Base-by-base conservation (phyloP, 1,140 invertebrate species). In the Dolichoris vasculosae region DNA sequence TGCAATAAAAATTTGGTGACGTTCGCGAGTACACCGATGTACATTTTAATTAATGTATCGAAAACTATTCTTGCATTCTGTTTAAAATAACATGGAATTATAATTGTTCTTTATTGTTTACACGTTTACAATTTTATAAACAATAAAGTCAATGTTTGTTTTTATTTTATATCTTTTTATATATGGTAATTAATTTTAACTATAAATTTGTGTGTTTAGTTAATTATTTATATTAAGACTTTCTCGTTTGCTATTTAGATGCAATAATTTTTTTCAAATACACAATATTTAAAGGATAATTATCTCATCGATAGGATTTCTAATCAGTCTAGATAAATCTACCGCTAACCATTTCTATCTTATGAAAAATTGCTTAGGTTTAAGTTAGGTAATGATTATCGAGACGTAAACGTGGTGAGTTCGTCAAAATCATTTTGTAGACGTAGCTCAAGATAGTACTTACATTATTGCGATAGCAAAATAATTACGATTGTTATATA, bases 401-500 rank as follows among this genome's bases (percentile, higher is more conserved):
- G 38, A 32, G 64, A 35, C 17, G 32, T 81, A 76, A 26, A 11
- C n/a, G 48, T 35, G 82, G 51, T 63, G 71, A 76, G 35, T 59
- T 76, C 23, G 40, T 46, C n/a, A 8, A 26, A 35, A 76, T 83
- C 26, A 43, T n/a, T 20, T 35, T 38, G 15, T 76, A 76, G 8
- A 63, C 11, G 55, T 40, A 81, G 76, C 32, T 76, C 32, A 48
- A 73, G 3, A 67, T 55, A 82, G 84, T 85, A 85, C 84, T 85
- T 85, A 85, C 46, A 76, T 81, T 85, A 81, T 80, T 59, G 38
- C 35, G 43, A 71, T 46, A 83, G 46, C 64, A 55, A 85, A 80
- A 73, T 76, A 76, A 81, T 43, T 85, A 76, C 40, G 55, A 82
- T 85, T 85, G 78, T 85, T 76, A 67, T 26, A 82, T 82, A 85